Evolutionary conservation across 1,140 invertebrate genomes (phyloP).

Genomic region (Neodiprion pinetum): DNA sequence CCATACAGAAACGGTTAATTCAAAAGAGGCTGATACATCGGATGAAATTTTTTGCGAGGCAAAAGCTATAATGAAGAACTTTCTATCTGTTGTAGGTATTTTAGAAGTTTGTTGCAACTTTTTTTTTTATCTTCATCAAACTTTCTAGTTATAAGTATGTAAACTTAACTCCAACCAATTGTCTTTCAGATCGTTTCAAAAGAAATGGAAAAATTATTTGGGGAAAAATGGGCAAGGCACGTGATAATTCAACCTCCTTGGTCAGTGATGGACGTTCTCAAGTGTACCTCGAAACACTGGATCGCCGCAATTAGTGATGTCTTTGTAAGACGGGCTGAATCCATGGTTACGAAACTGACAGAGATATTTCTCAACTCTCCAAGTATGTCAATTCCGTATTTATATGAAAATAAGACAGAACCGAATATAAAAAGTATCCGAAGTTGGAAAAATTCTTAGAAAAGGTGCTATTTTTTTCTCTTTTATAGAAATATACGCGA

Average conservation of each 20-base stretch:
- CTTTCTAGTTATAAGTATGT: conserved; percentile 14
- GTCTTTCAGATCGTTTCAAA: conserved; percentile 46
- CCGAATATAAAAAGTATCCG: no score
- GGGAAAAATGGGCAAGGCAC: conserved; percentile 46
- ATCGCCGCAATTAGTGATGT: conserved; percentile 51
- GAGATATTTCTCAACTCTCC: conserved; percentile 32
- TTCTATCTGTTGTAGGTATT: conserved; percentile 41
- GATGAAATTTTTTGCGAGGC: conserved; percentile 46
- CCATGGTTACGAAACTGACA: conserved; percentile 38
- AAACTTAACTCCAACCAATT: background rate
- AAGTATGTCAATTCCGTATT: conserved; percentile 25
- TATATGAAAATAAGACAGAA: background rate
- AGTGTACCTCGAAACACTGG: conserved; percentile 56
- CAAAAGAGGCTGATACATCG: conserved; percentile 36
- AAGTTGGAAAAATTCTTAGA: no score
- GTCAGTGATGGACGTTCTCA: conserved; percentile 43
- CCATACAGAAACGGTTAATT: background rate
- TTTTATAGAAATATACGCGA: no score
- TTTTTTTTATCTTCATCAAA: background rate
- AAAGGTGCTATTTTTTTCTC: no score
- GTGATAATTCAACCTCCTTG: conserved; percentile 54
- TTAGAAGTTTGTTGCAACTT: conserved; percentile 7
- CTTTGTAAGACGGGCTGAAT: conserved; percentile 39
- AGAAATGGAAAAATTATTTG: conserved; percentile 51
- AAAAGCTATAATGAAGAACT: conserved; percentile 39